These are phyloP conservation scores for Ornithorhynchus anatinus DNA, from an alignment of 2,113 vertebrate genomes.

Conservation along the genomic window DNA sequence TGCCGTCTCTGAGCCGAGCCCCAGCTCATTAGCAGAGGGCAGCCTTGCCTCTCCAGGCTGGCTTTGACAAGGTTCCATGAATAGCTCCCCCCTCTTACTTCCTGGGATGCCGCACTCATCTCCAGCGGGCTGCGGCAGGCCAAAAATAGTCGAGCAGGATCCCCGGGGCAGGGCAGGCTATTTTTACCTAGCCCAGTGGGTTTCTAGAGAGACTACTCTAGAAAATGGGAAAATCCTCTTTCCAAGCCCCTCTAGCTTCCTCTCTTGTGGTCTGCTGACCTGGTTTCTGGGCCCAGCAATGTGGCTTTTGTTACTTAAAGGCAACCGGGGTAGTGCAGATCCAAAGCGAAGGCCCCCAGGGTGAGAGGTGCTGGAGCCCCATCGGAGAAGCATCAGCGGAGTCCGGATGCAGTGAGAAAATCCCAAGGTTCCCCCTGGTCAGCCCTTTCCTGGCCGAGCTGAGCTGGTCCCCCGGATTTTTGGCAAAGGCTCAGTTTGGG, in stretches of 20 bases:
- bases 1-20: too few relatives aligned
- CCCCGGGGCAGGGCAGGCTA: not conserved
- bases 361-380: not conserved
- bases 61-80: constrained; percentile 39
- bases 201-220: constrained; percentile 35
- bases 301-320: not conserved
- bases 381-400: too few relatives aligned
- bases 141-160: constrained; percentile 32
- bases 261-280: constrained; percentile 27
- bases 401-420: too few relatives aligned
- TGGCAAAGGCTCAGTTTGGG: too few relatives aligned
- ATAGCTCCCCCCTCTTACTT: constrained; percentile 33
- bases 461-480: too few relatives aligned
- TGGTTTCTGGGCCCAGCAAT: constrained; percentile 13
- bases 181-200: constrained; percentile 10
- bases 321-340: not conserved
- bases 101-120: constrained; percentile 17
- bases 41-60: not conserved
- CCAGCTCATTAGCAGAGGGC: too few relatives aligned
- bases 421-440: too few relatives aligned
- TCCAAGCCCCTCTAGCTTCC: constrained; percentile 17
- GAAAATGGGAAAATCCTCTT: constrained; percentile 11
- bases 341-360: not conserved
- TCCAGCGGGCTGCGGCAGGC: constrained; percentile 23
- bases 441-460: too few relatives aligned